Percentiles rank a stretch among this genome's conserved stretches.
Conservation (phyloP, 2,113 vertebrate genomes). For the Corythoichthys haematopterus region DNA sequence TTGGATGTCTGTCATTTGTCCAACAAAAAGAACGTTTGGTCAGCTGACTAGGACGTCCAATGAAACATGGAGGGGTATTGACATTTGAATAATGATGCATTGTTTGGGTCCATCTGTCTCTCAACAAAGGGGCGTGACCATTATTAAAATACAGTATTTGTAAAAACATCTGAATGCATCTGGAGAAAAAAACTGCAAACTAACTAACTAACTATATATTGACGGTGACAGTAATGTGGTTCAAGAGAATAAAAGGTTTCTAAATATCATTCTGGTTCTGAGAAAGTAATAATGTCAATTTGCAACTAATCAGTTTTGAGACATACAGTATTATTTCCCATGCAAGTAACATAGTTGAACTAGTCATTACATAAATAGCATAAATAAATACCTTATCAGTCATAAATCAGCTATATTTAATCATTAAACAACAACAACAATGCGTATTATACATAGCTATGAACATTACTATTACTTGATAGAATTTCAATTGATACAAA, state of each 20-base stretch:
- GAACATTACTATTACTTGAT: not conserved
- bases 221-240: not conserved
- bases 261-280: not conserved
- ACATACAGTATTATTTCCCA: not conserved
- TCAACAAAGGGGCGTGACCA: constrained; percentile 42
- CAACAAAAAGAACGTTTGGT: constrained; percentile 26
- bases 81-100: constrained; percentile 39
- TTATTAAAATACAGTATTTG: not conserved
- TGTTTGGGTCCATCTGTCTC: constrained; percentile 59
- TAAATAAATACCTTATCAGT: not conserved
- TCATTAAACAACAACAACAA: not conserved
- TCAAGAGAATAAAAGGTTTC: not conserved
- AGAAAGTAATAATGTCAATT: not conserved
- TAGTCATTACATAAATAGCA: not conserved
- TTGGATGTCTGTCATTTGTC: constrained; percentile 22
- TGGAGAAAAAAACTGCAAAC: not conserved
- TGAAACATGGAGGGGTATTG: constrained; percentile 17
- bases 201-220: not conserved
- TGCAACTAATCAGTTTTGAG: not conserved
- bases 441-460: not conserved
- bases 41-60: constrained; percentile 47
- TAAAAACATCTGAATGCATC: not conserved
- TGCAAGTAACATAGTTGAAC: not conserved
- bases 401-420: not conserved
- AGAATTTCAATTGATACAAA: not conserved